Base-by-base conservation (phyloP, 2,113 vertebrate species). In the Agapornis roseicollis region DNA sequence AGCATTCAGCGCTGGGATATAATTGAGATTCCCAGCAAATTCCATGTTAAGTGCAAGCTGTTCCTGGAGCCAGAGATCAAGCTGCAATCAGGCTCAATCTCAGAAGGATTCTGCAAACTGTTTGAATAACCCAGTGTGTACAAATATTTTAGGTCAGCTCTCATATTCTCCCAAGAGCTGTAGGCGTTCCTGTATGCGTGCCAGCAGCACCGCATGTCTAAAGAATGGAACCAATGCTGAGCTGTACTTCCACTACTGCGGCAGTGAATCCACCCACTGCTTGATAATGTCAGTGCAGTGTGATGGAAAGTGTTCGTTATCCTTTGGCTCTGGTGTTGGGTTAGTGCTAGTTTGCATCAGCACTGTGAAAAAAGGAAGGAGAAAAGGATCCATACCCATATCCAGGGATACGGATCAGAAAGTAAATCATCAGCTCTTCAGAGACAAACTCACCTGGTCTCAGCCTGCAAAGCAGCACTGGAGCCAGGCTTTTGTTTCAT, bases 61-160 rank as follows among this genome's bases (percentile, higher is more conserved):
- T 97, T 95, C 93, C 93, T 94, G 1, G 79, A 95, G 95, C 94
- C 94, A 96, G 93, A 93, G 93, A 96, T 96, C 91, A 93, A 94
- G 87, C 89, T 73, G 88, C 95, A 96, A 80, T 90, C 74, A 90
- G 80, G 79, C 90, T 84, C 39, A 3, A 27, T 92, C 83, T 86
- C 83, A 90, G 93, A 93, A 96, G 90, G 94, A 87, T 93, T 94
- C 95, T 87, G 53, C 93, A 89, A 92, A 90, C 83, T 96, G 88
- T 94, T 96, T 96, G 90, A 95, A 94, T 96, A 96, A 89, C 93
- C 88, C 79, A 93, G 83, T 53, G 77, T 95, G 71, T 94, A 96
- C 88, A 96, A 96, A 96, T 93, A 96, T 95, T 96, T 96, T 79
- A 94, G 96, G 92, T 96, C 95, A 95, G 76, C 88, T 93, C 56